These are phyloP conservation scores for Drosophila kanapiae DNA, from an alignment of 1,140 invertebrate genomes.

Conservation along the genomic window DNA sequence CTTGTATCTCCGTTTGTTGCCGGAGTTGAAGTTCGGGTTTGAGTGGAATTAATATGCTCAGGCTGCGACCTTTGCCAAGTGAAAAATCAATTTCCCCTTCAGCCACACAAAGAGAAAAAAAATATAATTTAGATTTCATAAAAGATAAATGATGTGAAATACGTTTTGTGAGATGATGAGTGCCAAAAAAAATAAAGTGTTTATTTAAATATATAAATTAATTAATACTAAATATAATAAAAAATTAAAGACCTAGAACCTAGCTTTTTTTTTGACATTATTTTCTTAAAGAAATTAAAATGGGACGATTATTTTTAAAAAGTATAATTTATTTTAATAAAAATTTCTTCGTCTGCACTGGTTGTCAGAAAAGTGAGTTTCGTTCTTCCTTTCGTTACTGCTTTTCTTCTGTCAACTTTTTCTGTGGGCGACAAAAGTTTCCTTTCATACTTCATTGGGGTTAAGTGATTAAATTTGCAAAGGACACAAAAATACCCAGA, in stretches of 20 bases:
- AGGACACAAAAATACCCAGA: conserved; percentile 43
- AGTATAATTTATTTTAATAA: too few species aligned
- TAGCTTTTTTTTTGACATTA: neutral
- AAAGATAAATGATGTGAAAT: neutral
- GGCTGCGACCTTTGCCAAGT: conserved; percentile 67
- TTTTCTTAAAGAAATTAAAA: too few species aligned
- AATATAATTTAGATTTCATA: neutral
- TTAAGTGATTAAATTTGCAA: conserved; percentile 82
- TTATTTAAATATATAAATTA: too few species aligned
- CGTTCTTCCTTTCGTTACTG: conserved; percentile 21
- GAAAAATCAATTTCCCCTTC: conserved; percentile 73
- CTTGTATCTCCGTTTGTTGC: conserved; percentile 35
- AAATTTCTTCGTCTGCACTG: conserved; percentile 14
- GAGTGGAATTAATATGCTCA: conserved; percentile 74
- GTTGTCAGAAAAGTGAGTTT: conserved; percentile 21
- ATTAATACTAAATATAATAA: neutral
- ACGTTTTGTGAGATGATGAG: too few species aligned
- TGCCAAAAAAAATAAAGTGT: too few species aligned
- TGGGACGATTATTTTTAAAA: too few species aligned
- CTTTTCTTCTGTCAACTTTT: conserved; percentile 60
- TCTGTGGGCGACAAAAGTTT: conserved; percentile 58
- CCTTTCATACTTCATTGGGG: conserved; percentile 75
- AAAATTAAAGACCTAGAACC: neutral
- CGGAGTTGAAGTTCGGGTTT: conserved; percentile 35
- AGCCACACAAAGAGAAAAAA: conserved; percentile 15